Conservation (phyloP, 1,140 invertebrate species). For the Metaphire vulgaris region DNA sequence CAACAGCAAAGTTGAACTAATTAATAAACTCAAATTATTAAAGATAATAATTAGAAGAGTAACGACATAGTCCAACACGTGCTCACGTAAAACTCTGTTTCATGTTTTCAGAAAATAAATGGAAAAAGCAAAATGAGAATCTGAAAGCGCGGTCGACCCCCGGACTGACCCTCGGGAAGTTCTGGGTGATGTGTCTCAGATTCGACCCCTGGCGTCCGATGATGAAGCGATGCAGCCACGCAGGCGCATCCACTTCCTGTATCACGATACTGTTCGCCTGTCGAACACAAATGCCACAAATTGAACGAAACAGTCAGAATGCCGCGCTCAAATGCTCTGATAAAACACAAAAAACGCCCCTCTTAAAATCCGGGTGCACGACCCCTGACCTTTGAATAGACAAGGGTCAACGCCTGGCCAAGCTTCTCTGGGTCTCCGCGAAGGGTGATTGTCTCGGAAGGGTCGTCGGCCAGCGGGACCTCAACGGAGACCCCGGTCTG, state of each 20-base stretch:
- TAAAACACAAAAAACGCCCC: too few relatives aligned
- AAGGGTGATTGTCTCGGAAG: slow-evolving; percentile 86
- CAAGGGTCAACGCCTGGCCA: slow-evolving; percentile 73
- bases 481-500: slow-evolving; percentile 90
- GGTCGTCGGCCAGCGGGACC: slow-evolving; percentile 79
- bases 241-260: slow-evolving; percentile 74
- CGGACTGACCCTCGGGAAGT: slow-evolving; percentile 76
- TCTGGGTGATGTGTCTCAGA: slow-evolving; percentile 79
- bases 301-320: not conserved
- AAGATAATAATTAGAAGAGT: too few relatives aligned
- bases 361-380: too few relatives aligned
- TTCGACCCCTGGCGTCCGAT: slow-evolving; percentile 90
- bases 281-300: slow-evolving; percentile 30
- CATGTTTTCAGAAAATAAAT: too few relatives aligned
- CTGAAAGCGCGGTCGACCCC: too few relatives aligned
- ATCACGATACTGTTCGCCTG: slow-evolving; percentile 82
- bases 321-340: not conserved
- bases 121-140: too few relatives aligned
- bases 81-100: too few relatives aligned
- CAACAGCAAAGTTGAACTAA: too few relatives aligned
- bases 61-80: too few relatives aligned
- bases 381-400: slow-evolving; percentile 78
- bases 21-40: too few relatives aligned
- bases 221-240: slow-evolving; percentile 95
- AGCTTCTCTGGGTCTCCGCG: slow-evolving; percentile 64